A percentile compares a stretch with the other conserved stretches of the same genome.
Conservation (phyloP, 2,113 vertebrate species). For the Neogale vison region DNA sequence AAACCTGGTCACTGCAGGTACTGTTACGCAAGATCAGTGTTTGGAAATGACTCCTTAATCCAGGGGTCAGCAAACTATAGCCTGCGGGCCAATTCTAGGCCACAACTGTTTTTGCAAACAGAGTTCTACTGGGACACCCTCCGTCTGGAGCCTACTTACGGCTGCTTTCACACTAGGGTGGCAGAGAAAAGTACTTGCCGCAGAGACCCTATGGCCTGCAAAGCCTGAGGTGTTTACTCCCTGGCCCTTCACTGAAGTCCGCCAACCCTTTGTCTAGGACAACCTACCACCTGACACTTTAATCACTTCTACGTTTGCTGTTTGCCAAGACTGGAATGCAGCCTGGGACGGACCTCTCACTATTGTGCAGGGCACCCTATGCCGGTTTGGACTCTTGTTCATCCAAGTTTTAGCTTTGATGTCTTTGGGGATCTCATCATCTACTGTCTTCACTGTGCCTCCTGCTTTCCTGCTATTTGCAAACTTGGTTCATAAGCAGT, state of each 20-base stretch:
- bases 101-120: neutral
- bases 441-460: neutral
- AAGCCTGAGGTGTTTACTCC: neutral
- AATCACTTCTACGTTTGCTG: neutral
- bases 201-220: neutral
- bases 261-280: neutral
- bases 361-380: too few relatives aligned
- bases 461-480: neutral
- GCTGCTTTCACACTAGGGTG: neutral
- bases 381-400: neutral
- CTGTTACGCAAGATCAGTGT: neutral
- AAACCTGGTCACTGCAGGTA: neutral
- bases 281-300: neutral
- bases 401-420: neutral
- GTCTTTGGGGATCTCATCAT: neutral
- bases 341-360: neutral
- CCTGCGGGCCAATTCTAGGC: neutral
- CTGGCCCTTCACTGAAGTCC: neutral
- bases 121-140: neutral
- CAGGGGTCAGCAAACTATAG: neutral
- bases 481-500: neutral
- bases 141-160: neutral
- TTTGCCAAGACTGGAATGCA: neutral
- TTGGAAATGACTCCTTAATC: conserved; percentile 24
- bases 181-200: neutral